Evolutionary conservation across 2,113 vertebrate species (phyloP).

Genomic region (Poecile atricapillus): DNA sequence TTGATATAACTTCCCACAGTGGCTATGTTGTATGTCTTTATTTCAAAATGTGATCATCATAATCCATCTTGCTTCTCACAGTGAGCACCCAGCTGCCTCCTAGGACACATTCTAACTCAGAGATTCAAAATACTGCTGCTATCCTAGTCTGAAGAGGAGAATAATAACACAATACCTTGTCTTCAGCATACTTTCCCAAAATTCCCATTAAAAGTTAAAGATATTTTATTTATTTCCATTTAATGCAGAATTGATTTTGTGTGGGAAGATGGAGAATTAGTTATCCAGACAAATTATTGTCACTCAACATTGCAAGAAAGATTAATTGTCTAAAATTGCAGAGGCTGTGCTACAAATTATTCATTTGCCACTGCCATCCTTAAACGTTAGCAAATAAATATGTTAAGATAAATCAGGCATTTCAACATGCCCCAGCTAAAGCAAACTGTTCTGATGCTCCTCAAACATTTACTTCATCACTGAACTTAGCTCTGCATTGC

Average conservation of each 20-base stretch:
- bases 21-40: not conserved
- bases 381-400: not conserved
- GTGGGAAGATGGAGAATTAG: not conserved
- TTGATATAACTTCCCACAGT: not conserved
- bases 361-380: not conserved
- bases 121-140: not conserved
- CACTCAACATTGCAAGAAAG: not conserved
- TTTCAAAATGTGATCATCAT: not conserved
- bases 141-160: not conserved
- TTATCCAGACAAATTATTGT: not conserved
- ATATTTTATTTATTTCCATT: not conserved
- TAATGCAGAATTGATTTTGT: not conserved
- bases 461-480: not conserved
- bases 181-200: not conserved
- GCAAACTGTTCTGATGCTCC: not conserved
- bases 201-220: not conserved
- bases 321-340: not conserved
- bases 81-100: not conserved
- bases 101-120: not conserved
- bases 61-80: not conserved
- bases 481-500: not conserved
- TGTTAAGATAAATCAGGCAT: not conserved
- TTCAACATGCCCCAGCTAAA: not conserved
- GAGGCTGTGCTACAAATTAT: not conserved
- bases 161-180: not conserved